A percentile compares a stretch with the other conserved stretches of the same genome.
Conservation (phyloP, 1,140 invertebrate species). For the Lepeophtheirus salmonis region DNA sequence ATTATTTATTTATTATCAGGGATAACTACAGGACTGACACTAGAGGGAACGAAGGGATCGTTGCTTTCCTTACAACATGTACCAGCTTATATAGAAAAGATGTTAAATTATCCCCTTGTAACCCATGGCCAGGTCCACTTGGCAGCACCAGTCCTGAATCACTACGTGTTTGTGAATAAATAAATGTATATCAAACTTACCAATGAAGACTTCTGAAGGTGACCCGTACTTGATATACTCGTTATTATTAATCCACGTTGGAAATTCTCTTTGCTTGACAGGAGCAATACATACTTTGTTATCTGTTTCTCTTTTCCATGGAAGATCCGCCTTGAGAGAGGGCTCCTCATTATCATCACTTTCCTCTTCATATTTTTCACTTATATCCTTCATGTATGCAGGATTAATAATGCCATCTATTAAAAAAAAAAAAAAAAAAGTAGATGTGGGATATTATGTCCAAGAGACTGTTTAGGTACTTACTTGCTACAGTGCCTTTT, state of each 20-base stretch:
- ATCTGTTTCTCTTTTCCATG: conserved; percentile 59
- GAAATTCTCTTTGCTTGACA: conserved; percentile 70
- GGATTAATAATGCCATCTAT: neutral
- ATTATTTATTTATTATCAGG: too few relatives aligned
- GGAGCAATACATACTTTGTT: conserved; percentile 40
- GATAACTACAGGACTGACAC: too few relatives aligned
- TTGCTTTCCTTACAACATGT: too few relatives aligned
- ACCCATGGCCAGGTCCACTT: too few relatives aligned
- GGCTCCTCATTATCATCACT: neutral
- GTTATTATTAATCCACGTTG: conserved; percentile 74
- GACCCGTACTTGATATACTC: conserved; percentile 78
- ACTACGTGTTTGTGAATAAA: too few relatives aligned
- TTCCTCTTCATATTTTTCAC: neutral
- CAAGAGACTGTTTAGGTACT: neutral
- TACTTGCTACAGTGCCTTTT: neutral
- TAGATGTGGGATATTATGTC: neutral
- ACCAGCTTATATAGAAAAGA: too few relatives aligned
- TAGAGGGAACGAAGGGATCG: too few relatives aligned
- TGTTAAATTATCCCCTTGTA: too few relatives aligned
- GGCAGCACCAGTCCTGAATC: too few relatives aligned
- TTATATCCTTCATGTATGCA: conserved; percentile 1
- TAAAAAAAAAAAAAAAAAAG: neutral
- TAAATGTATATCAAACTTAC: conserved; percentile 32
- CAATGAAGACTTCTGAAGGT: conserved; percentile 69
- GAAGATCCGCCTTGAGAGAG: conserved; percentile 30